These are phyloP conservation scores for Rousettus madagascariensis DNA, from an alignment of 2,797 vertebrate species.

Conservation along the genomic window DNA sequence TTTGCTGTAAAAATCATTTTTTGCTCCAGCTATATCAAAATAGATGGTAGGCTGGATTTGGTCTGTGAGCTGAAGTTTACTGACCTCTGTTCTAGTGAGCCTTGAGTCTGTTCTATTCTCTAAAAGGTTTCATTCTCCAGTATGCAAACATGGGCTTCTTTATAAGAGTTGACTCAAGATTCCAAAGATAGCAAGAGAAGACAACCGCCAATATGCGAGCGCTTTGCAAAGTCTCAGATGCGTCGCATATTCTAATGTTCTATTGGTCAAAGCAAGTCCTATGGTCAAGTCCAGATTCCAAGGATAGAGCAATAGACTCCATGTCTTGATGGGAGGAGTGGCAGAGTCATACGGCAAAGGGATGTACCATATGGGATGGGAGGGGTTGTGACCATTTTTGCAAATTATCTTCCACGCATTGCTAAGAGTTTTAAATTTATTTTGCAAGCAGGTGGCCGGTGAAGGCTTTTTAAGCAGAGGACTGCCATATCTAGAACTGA, in stretches of 20 bases:
- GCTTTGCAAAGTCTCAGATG: background rate
- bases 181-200: background rate
- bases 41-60: background rate
- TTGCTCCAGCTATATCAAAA: background rate
- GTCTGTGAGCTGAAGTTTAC: background rate
- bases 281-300: background rate
- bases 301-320: background rate
- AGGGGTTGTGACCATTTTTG: background rate
- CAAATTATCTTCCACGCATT: background rate
- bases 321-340: background rate
- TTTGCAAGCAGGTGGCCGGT: background rate
- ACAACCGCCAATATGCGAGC: background rate
- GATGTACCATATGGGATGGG: background rate
- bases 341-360: background rate
- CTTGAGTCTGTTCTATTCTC: background rate
- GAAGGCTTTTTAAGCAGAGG: background rate
- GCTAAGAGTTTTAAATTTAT: background rate
- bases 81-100: background rate
- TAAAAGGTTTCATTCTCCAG: background rate
- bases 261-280: background rate
- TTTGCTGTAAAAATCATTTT: background rate
- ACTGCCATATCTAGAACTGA: background rate
- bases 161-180: background rate
- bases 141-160: background rate
- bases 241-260: background rate